phyloP scores from a whole-genome alignment of 2,797 vertebrate genomes.

The Phataginus tricuspis region DNA sequence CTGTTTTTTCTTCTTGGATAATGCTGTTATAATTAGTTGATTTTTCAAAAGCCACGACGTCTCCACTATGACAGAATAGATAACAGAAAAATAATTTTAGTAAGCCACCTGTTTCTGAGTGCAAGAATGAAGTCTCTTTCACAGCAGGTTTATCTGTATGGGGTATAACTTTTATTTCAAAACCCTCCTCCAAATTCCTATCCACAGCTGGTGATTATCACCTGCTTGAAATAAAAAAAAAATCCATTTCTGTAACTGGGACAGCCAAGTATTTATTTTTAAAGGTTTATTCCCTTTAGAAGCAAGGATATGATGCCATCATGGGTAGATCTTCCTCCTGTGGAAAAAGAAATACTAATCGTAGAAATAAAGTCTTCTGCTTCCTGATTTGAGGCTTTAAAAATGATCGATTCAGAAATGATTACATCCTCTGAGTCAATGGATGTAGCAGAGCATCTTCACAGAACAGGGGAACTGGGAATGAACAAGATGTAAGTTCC shows the following conservation, averaged over 20 bases:
- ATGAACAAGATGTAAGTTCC: background rate
- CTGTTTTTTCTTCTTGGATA: constrained; percentile 63
- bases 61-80: constrained; percentile 75
- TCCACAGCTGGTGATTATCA: background rate
- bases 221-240: background rate
- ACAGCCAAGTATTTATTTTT: constrained; percentile 40
- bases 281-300: constrained; percentile 4
- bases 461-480: background rate
- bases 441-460: background rate
- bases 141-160: background rate
- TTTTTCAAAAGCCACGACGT: constrained; percentile 64
- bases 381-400: constrained; percentile 21
- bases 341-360: constrained; percentile 1
- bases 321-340: background rate
- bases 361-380: background rate
- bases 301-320: background rate
- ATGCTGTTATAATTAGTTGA: constrained; percentile 58
- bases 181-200: background rate
- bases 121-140: background rate
- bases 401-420: background rate
- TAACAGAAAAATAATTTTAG: constrained; percentile 67
- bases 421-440: background rate
- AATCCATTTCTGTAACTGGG: constrained; percentile 49
- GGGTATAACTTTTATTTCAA: constrained; percentile 24
- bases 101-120: background rate